Conservation (phyloP, 92 coral and sea anemone genomes). For the Virgularia gustaviana region DNA sequence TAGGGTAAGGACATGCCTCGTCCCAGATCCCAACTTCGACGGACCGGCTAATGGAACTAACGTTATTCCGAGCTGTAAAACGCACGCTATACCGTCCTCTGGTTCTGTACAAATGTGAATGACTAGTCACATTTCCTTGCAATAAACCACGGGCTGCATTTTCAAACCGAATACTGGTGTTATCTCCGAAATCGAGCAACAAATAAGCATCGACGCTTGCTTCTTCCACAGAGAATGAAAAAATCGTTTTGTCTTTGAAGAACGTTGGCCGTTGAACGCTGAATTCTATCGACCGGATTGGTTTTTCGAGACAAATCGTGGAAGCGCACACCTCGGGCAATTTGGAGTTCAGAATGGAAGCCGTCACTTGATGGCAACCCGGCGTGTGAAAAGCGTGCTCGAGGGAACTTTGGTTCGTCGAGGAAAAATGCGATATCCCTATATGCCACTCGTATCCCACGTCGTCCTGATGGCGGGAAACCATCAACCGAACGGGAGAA, state of each 20-base stretch:
- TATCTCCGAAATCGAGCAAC: conserved; percentile 57
- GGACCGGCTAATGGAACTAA: conserved; percentile 44
- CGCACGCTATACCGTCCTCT: conserved; percentile 59
- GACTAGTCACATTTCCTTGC: conserved; percentile 42
- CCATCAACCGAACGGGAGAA: conserved; percentile 49
- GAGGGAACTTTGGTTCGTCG: conserved; percentile 44
- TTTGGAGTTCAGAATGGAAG: conserved; percentile 50
- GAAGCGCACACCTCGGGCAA: conserved; percentile 49
- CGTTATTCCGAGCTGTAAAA: conserved; percentile 59
- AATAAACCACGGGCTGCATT: conserved; percentile 49
- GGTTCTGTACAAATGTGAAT: conserved; percentile 52
- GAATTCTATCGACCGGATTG: conserved; percentile 43
- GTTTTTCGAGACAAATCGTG: conserved; percentile 48
- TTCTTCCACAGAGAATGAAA: conserved; percentile 51
- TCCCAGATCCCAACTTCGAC: conserved; percentile 50
- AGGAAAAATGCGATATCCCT: conserved; percentile 52
- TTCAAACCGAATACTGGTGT: conserved; percentile 52
- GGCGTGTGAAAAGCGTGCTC: conserved; percentile 45
- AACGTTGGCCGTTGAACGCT: conserved; percentile 52
- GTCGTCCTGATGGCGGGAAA: conserved; percentile 62
- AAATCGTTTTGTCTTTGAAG: conserved; percentile 65
- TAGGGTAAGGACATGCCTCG: conserved; percentile 66
- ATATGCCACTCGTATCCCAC: conserved; percentile 62
- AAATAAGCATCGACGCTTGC: conserved; percentile 65
- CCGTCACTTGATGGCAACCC: conserved; percentile 51